These are phyloP conservation scores for Ruditapes philippinarum DNA, from an alignment of 1,140 invertebrate genomes.

Conservation along the genomic window DNA sequence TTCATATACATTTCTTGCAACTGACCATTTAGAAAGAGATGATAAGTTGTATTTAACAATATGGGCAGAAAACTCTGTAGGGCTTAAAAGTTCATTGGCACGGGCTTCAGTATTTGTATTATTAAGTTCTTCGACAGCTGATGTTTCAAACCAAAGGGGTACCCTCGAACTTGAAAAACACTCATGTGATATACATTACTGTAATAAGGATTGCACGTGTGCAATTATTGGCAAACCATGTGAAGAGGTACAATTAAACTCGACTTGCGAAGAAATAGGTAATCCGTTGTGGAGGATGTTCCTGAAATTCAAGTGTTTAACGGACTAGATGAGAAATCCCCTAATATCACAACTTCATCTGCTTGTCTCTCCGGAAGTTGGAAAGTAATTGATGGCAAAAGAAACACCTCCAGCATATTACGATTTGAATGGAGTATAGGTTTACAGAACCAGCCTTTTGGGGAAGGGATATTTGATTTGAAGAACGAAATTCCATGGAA, in stretches of 20 bases:
- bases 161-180: conserved; percentile 39
- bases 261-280: not conserved
- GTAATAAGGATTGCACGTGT: conserved; percentile 51
- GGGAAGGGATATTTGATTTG: conserved; percentile 34
- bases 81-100: conserved; percentile 19
- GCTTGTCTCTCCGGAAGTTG: conserved; percentile 16
- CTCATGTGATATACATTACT: conserved; percentile 39
- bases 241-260: not conserved
- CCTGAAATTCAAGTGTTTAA: not conserved
- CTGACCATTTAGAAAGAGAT: not conserved
- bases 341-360: conserved; percentile 13
- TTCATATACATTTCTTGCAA: not conserved
- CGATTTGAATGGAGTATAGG: conserved; percentile 52
- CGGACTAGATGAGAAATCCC: not conserved
- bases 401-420: not conserved
- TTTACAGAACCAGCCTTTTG: not conserved
- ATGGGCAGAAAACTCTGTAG: conserved; percentile 36
- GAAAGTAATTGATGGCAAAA: not conserved
- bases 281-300: not conserved
- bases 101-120: conserved; percentile 3
- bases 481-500: conserved; percentile 16
- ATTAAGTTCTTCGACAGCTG: not conserved
- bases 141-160: not conserved
- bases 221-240: conserved; percentile 21
- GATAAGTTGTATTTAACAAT: conserved; percentile 41